These are phyloP conservation scores for Hemibagrus guttatus DNA, from an alignment of 2,797 vertebrate genomes.

Conservation along the genomic window DNA sequence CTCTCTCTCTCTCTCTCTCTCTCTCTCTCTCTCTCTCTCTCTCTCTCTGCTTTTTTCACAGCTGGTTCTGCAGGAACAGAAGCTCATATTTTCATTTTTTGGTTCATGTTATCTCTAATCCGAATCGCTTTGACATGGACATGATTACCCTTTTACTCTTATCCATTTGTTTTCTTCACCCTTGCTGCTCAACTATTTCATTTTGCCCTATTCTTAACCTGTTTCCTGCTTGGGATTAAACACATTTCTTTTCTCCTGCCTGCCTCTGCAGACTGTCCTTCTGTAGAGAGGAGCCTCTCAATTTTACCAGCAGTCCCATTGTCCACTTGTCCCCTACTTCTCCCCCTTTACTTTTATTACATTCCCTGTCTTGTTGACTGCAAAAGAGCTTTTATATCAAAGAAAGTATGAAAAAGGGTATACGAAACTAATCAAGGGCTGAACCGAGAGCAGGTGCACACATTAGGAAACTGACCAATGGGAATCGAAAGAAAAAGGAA, in stretches of 20 bases:
- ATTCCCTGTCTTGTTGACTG: neutral
- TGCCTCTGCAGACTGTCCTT: neutral
- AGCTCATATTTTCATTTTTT: constrained; percentile 6
- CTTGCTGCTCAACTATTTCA: neutral
- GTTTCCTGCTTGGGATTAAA: neutral
- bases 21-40: constrained; percentile 45
- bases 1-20: constrained; percentile 21
- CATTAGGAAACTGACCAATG: no score
- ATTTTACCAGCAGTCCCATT: neutral
- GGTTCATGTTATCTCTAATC: constrained; percentile 28
- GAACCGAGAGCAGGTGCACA: no score
- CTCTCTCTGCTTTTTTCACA: constrained; percentile 8
- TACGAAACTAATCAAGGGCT: no score
- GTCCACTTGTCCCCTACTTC: neutral
- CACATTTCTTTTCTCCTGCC: neutral
- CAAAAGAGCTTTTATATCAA: neutral
- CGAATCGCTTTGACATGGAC: constrained; percentile 34
- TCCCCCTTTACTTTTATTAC: neutral
- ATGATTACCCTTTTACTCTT: constrained; percentile 36
- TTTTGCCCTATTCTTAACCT: constrained; percentile 25
- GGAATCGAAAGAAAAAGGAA: no score
- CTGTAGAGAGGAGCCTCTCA: neutral
- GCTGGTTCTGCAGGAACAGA: constrained; percentile 11
- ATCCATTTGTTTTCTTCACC: constrained; percentile 27
- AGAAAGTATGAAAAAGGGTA: no score